Percentiles rank a stretch among this genome's conserved stretches.
Conservation (phyloP, 35 echinoderm and acorn worm species). For the Heliocidaris tuberculata region DNA sequence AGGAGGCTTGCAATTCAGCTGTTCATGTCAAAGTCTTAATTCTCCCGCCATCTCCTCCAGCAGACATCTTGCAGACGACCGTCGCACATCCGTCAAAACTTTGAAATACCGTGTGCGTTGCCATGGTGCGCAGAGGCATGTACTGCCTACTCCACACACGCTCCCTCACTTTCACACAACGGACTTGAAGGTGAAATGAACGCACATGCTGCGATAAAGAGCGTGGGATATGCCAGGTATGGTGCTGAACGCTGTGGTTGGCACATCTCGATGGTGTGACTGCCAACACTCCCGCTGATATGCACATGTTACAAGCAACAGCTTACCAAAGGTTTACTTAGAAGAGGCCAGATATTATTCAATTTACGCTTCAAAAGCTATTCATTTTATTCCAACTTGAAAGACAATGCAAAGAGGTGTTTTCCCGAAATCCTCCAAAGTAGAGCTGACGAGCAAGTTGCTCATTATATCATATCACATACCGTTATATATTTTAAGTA, state of each 20-base stretch:
- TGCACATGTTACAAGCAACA: background rate
- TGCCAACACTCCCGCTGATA: background rate
- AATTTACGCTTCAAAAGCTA: too few relatives aligned
- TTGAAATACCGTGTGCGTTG: background rate
- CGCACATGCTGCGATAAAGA: slow-evolving; percentile 26
- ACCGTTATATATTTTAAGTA: too few relatives aligned
- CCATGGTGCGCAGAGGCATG: background rate
- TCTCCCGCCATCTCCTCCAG: background rate
- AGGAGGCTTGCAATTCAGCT: background rate
- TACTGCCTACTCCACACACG: background rate
- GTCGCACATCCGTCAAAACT: background rate
- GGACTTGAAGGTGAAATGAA: background rate
- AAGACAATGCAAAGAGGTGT: too few relatives aligned
- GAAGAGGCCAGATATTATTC: too few relatives aligned
- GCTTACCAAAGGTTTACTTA: background rate
- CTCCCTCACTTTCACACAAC: background rate
- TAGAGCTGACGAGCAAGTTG: too few relatives aligned
- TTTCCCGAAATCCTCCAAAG: too few relatives aligned
- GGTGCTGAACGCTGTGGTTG: background rate
- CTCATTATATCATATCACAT: too few relatives aligned
- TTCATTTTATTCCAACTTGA: too few relatives aligned
- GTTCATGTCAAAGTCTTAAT: background rate
- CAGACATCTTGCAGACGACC: slow-evolving; percentile 24
- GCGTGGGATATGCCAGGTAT: background rate
- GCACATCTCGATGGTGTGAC: background rate